phyloP scores from a whole-genome alignment of 1,140 invertebrate genomes.

The Zaprionus capensis region DNA sequence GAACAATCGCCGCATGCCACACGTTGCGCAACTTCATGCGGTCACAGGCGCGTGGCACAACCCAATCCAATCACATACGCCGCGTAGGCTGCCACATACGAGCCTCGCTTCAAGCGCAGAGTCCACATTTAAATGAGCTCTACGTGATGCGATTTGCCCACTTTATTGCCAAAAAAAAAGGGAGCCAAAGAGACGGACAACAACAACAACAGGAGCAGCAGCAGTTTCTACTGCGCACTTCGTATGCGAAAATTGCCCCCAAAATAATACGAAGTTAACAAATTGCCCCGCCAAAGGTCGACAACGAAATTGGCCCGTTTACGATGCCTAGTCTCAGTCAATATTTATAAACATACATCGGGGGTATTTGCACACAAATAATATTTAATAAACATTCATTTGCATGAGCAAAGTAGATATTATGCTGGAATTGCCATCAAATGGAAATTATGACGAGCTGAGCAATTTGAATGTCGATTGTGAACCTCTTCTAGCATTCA shows the following conservation, averaged over 20 bases:
- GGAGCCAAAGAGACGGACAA: neutral
- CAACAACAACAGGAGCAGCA: neutral
- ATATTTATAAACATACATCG: neutral
- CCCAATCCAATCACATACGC: slow-evolving; percentile 1
- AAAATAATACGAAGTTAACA: slow-evolving; percentile 23
- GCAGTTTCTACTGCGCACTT: slow-evolving; percentile 4
- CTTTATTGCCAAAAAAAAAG: slow-evolving; percentile 24
- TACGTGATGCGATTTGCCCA: slow-evolving; percentile 46
- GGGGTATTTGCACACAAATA: neutral
- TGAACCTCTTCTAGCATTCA: neutral
- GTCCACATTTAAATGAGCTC: slow-evolving; percentile 36
- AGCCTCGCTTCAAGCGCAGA: neutral
- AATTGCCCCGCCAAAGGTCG: slow-evolving; percentile 8
- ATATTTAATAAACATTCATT: slow-evolving; percentile 7
- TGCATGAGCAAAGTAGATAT: slow-evolving; percentile 4
- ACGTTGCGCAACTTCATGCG: slow-evolving; percentile 6
- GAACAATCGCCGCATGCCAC: slow-evolving; percentile 3
- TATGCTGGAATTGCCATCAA: neutral
- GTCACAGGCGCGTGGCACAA: neutral
- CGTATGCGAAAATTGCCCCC: slow-evolving; percentile 22
- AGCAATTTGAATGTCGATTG: neutral
- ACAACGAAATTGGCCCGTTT: neutral
- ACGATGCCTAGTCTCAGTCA: slow-evolving; percentile 1
- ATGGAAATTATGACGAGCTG: neutral
- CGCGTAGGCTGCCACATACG: neutral